A percentile compares a stretch with the other conserved stretches of the same genome.
Evolutionary conservation across 2,888 invertebrate species (phyloP).

Genomic region (Blastobasis lacticolella): DNA sequence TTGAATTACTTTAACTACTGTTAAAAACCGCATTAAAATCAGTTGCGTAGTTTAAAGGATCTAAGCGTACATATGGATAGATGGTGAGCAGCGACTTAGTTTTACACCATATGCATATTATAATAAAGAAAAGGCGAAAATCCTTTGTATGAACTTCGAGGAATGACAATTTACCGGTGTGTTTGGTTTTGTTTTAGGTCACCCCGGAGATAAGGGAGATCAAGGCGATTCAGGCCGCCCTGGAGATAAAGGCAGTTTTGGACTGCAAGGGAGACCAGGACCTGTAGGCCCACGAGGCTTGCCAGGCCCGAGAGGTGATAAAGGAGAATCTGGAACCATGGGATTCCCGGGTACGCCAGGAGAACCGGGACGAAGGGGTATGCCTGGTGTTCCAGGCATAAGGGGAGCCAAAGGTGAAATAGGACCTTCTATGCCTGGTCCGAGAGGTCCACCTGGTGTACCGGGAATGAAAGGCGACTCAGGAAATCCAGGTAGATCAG

Average conservation of each 20-base stretch:
- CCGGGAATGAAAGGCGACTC: constrained; percentile 81
- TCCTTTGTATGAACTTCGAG: background rate
- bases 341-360: constrained; percentile 85
- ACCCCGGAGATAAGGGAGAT: constrained; percentile 74
- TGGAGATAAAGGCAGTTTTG: constrained; percentile 56
- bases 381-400: constrained; percentile 70
- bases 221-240: constrained; percentile 53
- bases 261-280: constrained; percentile 67
- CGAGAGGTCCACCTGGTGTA: constrained; percentile 77
- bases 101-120: too few relatives aligned
- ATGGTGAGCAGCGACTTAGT: too few relatives aligned
- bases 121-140: too few relatives aligned
- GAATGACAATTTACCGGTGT: background rate
- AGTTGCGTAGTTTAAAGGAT: too few relatives aligned
- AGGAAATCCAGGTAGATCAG: constrained; percentile 84
- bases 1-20: too few relatives aligned
- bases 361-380: constrained; percentile 75
- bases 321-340: constrained; percentile 83
- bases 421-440: constrained; percentile 80
- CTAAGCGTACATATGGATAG: too few relatives aligned
- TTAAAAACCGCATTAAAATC: too few relatives aligned
- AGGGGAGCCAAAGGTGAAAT: constrained; percentile 83
- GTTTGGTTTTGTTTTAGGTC: constrained; percentile 48
- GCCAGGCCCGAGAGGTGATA: constrained; percentile 86
- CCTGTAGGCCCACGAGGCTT: constrained; percentile 82